These are phyloP conservation scores for Orbicella faveolata DNA, from an alignment of 64 coral and sea anemone genomes.

Conservation along the genomic window DNA sequence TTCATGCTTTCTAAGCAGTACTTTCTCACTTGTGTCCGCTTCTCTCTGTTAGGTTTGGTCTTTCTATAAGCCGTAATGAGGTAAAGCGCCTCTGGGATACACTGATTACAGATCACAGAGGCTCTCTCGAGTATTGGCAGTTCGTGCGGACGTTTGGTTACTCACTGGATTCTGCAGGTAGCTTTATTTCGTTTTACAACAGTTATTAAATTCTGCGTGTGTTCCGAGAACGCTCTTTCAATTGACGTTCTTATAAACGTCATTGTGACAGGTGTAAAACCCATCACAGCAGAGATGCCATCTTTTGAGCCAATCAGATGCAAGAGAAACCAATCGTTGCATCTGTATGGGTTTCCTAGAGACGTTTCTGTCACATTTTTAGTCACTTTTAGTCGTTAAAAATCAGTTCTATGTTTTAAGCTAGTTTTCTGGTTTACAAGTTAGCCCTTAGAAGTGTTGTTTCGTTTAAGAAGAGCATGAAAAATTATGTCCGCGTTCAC, in stretches of 20 bases:
- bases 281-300: too few relatives aligned
- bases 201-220: background rate
- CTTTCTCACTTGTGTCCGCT: background rate
- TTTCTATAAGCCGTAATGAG: conserved; percentile 78
- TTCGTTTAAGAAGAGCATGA: background rate
- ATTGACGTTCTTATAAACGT: too few relatives aligned
- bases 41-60: conserved; percentile 71
- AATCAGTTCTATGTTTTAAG: too few relatives aligned
- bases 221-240: background rate
- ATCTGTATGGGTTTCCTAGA: too few relatives aligned
- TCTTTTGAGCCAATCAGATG: too few relatives aligned
- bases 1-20: too few relatives aligned
- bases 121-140: conserved; percentile 84
- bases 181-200: background rate
- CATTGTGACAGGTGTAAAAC: too few relatives aligned
- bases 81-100: conserved; percentile 92
- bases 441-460: background rate
- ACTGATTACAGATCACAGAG: conserved; percentile 83
- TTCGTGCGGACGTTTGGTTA: conserved; percentile 90
- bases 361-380: too few relatives aligned
- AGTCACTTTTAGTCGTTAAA: too few relatives aligned
- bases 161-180: conserved; percentile 77
- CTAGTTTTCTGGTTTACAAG: too few relatives aligned
- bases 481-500: too few relatives aligned
- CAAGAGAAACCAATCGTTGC: too few relatives aligned